Conservation (phyloP, 2,888 invertebrate genomes). For the Nebria brevicollis region DNA sequence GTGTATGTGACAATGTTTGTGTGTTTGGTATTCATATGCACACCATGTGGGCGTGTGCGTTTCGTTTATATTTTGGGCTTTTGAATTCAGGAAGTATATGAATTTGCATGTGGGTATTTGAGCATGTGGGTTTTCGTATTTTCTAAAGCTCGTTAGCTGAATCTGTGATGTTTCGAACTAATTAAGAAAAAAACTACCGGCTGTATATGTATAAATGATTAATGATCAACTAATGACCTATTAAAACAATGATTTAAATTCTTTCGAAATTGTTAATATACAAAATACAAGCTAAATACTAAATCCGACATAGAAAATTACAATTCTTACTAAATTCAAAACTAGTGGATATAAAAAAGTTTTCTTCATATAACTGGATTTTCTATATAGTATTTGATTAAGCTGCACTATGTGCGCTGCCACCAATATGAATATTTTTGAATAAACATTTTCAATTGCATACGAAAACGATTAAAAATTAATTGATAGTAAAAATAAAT, state of each 20-base stretch:
- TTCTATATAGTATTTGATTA: no score
- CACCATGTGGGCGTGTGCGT: no score
- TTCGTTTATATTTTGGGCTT: no score
- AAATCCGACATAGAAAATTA: no score
- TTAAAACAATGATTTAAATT: neutral
- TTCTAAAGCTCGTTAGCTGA: neutral
- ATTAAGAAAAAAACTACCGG: neutral
- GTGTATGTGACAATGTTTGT: no score
- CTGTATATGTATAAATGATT: neutral
- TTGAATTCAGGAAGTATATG: neutral
- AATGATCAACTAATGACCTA: neutral
- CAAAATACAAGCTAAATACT: no score
- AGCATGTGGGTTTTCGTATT: neutral
- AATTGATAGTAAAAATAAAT: neutral
- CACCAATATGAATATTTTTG: no score
- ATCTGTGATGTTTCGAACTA: neutral
- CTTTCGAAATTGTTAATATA: neutral
- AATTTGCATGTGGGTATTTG: neutral
- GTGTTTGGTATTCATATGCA: no score
- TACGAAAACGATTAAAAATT: neutral
- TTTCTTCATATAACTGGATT: no score
- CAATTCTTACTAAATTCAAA: no score
- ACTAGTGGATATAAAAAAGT: no score
- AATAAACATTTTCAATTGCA: neutral
- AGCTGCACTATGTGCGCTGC: no score